A percentile compares a stretch with the other conserved stretches of the same genome.
Evolutionary conservation across 2,797 vertebrate species (phyloP).

Genomic region (Molossus molossus): DNA sequence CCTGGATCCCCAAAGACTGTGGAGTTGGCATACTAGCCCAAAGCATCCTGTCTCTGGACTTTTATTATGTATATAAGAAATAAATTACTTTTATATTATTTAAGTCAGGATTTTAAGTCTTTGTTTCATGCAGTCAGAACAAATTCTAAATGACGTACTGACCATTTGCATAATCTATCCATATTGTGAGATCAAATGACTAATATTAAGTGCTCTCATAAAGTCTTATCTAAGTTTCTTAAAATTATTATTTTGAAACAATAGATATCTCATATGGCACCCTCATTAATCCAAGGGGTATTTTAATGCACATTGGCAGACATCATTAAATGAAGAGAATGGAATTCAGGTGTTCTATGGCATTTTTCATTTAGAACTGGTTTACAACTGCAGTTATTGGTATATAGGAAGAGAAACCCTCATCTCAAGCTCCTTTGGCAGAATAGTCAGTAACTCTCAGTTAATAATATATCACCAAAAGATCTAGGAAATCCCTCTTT

Average conservation of each 20-base stretch:
- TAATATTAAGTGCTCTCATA: not conserved
- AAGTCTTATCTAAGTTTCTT: not conserved
- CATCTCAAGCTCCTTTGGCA: not conserved
- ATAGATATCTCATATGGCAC: not conserved
- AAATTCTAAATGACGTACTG: not conserved
- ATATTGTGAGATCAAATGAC: not conserved
- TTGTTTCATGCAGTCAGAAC: slow-evolving; percentile 37
- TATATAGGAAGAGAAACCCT: not conserved
- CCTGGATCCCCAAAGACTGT: not conserved
- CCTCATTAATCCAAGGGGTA: not conserved
- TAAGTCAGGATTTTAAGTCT: not conserved
- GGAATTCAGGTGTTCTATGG: not conserved
- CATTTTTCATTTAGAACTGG: not conserved
- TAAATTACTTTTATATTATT: not conserved
- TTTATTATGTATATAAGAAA: not conserved
- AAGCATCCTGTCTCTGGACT: not conserved
- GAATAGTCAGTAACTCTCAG: not conserved
- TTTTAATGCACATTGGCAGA: not conserved
- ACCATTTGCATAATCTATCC: not conserved
- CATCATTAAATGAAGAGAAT: not conserved
- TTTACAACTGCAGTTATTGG: not conserved
- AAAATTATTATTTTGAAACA: slow-evolving; percentile 34
- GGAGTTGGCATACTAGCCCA: not conserved
- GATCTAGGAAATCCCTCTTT: not conserved
- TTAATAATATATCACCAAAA: not conserved